Evolutionary conservation across 2,797 vertebrate genomes (phyloP).

Genomic region (Chelon labrosus): DNA sequence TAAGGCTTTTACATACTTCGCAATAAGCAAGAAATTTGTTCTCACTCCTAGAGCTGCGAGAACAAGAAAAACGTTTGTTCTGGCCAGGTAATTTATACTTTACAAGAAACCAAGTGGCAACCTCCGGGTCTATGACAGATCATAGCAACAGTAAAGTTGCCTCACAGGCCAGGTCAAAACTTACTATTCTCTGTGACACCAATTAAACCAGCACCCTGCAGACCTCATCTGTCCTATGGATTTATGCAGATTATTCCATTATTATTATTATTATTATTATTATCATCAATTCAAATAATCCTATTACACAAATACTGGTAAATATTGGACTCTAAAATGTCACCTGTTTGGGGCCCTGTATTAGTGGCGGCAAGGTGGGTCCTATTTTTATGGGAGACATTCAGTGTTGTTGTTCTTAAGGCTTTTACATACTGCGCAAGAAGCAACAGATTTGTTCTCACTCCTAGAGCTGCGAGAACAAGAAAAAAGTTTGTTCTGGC

Average conservation of each 20-base stretch:
- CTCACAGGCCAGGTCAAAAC: conserved; percentile 83
- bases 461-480: too few relatives aligned
- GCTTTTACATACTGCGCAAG: too few relatives aligned
- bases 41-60: too few relatives aligned
- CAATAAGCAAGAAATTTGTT: too few relatives aligned
- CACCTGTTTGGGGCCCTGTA: neutral
- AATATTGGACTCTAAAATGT: conserved; percentile 16
- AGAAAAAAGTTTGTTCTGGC: too few relatives aligned
- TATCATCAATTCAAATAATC: conserved; percentile 24
- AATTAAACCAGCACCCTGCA: conserved; percentile 60
- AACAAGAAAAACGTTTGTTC: too few relatives aligned
- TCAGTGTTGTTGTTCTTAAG: too few relatives aligned
- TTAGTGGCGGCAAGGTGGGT: neutral
- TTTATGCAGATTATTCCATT: conserved; percentile 16
- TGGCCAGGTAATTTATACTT: too few relatives aligned
- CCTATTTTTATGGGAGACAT: neutral
- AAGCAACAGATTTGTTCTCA: too few relatives aligned
- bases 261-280: too few relatives aligned
- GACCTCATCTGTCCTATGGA: conserved; percentile 21
- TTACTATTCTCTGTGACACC: conserved; percentile 78
- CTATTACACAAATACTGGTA: conserved; percentile 22
- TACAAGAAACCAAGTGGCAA: too few relatives aligned
- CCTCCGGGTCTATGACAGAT: conserved; percentile 72
- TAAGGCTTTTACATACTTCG: too few relatives aligned
- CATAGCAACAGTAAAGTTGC: conserved; percentile 87